Base-by-base conservation (phyloP, 2,888 invertebrate genomes). In the Cecidostiba fungosa region DNA sequence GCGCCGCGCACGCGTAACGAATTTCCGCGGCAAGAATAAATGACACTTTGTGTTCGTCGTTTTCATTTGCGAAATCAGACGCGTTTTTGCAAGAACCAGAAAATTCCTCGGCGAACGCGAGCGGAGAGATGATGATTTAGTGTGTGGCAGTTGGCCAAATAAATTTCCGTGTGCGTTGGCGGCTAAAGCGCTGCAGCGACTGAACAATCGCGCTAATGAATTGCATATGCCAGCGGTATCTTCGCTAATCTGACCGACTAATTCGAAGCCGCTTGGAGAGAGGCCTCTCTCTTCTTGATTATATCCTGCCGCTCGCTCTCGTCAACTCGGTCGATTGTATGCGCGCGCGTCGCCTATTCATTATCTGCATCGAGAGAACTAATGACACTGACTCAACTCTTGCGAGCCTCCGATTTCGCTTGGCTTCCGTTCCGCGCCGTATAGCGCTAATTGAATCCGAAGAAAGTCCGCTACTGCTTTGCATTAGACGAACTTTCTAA, bases 131-230 rank as follows among this genome's bases (percentile, higher is more conserved):
- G 50, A 54, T 54, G n/a, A 54, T 54, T 16, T 47, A 47, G 47
- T 72, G 2, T n/a, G 3, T 43, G 19, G 43, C 73, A 47, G 10
- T 73, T 73, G n/a, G 43, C 12, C 43, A 4, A 73, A 73, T 47
- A 73, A 73, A 12, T 47, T 43, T n/a, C 54, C 19, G 54, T 5
- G 16, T 16, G 54, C n/a, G 12, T 12, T 14, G 26, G 66, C 1
- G 14, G 23, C 73, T 73, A 32, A 32, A 32, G 6, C 26, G 69
- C 23, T 73, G 79, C 77, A 85, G 43, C 82, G 47, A 74, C 82
- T 88, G 86, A 88, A 89, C 89, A 90, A 90, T 91, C 90, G 88
- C 89, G 89, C 89, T 90, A 90, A 91, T 91, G 90, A 91, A 91
- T 91, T 90, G 90, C 8, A 39, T 39, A 3, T 6, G 50, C 88